A percentile compares a stretch with the other conserved stretches of the same genome.
phyloP scores from a whole-genome alignment of 2,797 vertebrate species.

The Lacerta viridis region DNA sequence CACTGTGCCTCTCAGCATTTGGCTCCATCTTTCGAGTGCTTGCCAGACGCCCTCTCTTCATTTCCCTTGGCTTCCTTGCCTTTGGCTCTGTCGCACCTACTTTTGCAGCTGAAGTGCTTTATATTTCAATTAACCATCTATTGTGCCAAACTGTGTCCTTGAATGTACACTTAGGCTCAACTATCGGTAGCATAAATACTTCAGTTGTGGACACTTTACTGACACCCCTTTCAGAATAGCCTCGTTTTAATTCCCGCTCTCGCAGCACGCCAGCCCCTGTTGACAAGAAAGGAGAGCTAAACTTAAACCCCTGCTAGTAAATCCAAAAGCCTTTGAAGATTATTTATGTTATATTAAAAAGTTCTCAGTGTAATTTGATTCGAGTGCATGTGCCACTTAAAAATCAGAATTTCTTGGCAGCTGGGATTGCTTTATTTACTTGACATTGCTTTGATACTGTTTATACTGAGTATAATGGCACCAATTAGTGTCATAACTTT shows the following conservation, averaged over 20 bases:
- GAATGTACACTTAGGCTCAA: not conserved
- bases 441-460: slow-evolving; percentile 56
- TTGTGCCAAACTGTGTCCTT: not conserved
- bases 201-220: slow-evolving; percentile 6
- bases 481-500: slow-evolving; percentile 64
- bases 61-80: not conserved
- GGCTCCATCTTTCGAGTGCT: not conserved
- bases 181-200: slow-evolving; percentile 29
- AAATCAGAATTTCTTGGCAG: slow-evolving; percentile 67
- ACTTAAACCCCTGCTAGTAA: slow-evolving; percentile 41
- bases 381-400: slow-evolving; percentile 58
- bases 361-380: slow-evolving; percentile 63
- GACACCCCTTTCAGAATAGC: slow-evolving; percentile 2
- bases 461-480: slow-evolving; percentile 60
- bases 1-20: not conserved
- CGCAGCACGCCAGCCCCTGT: not conserved
- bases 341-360: slow-evolving; percentile 60
- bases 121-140: slow-evolving; percentile 3
- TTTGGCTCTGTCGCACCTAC: slow-evolving; percentile 25
- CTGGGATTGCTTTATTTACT: slow-evolving; percentile 53
- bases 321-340: slow-evolving; percentile 58
- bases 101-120: slow-evolving; percentile 7
- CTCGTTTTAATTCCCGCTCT: slow-evolving; percentile 25
- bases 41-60: slow-evolving; percentile 7
- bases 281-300: slow-evolving; percentile 48